A percentile compares a stretch with the other conserved stretches of the same genome.
These are phyloP conservation scores for Oryzias woworae DNA, from an alignment of 2,113 vertebrate species.

Conservation along the genomic window DNA sequence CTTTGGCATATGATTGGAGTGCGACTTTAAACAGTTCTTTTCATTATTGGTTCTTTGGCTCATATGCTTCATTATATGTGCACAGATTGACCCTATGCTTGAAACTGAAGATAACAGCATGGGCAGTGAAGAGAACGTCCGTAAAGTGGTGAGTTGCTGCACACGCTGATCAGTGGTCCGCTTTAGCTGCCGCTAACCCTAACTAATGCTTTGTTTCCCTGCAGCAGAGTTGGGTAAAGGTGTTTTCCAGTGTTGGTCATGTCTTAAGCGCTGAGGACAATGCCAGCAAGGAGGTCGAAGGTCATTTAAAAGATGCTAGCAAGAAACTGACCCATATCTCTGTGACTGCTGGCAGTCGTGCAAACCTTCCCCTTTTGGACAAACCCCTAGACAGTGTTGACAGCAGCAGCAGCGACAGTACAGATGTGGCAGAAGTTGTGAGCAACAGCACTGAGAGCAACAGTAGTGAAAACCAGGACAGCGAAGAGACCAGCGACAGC, in stretches of 20 bases:
- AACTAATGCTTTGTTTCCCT: constrained; percentile 5
- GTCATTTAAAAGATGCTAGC: constrained; percentile 14
- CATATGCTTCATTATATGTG: neutral
- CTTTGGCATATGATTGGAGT: too few relatives aligned
- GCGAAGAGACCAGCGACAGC: constrained; percentile 41
- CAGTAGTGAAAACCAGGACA: constrained; percentile 48
- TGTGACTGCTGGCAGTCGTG: neutral
- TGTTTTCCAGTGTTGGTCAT: constrained; percentile 32
- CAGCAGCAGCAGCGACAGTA: constrained; percentile 17
- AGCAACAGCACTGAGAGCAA: constrained; percentile 34
- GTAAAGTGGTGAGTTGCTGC: constrained; percentile 49
- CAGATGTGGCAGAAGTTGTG: neutral
- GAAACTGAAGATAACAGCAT: constrained; percentile 68
- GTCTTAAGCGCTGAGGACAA: constrained; percentile 52
- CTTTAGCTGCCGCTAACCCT: neutral
- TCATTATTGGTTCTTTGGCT: neutral
- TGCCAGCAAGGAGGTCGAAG: constrained; percentile 42
- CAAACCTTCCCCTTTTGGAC: constrained; percentile 15
- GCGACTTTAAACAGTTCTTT: too few relatives aligned
- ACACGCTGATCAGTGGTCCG: neutral
- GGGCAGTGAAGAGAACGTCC: constrained; percentile 66
- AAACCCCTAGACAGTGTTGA: constrained; percentile 31
- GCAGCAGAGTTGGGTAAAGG: constrained; percentile 48
- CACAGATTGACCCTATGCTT: constrained; percentile 30
- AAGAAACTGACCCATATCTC: constrained; percentile 8